These are phyloP conservation scores for Parauchenoglanis ngamensis DNA, from an alignment of 2,797 vertebrate species.

Conservation along the genomic window DNA sequence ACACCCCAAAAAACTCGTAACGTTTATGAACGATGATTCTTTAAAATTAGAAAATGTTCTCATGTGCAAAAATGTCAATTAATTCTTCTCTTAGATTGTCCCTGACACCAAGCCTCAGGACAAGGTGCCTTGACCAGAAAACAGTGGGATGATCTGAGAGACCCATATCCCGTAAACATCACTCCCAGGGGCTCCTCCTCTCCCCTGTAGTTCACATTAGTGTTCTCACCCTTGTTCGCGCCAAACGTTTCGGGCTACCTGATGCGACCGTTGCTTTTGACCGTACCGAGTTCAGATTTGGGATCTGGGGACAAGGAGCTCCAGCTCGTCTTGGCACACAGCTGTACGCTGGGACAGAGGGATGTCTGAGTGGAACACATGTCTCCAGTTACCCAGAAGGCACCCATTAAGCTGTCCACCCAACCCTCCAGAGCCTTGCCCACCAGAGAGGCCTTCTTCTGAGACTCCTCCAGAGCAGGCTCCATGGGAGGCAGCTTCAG, in stretches of 20 bases:
- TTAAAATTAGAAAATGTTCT: conserved; percentile 50
- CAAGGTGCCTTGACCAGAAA: conserved; percentile 28
- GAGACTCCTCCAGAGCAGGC: conserved; percentile 71
- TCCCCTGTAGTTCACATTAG: conserved; percentile 10
- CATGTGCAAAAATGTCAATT: conserved; percentile 72
- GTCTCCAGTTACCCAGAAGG: conserved; percentile 76
- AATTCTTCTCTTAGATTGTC: conserved; percentile 45
- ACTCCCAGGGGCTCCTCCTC: conserved; percentile 18
- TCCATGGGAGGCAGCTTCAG: conserved; percentile 84
- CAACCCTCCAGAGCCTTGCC: conserved; percentile 84
- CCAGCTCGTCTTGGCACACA: conserved; percentile 88
- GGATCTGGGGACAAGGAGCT: conserved; percentile 94
- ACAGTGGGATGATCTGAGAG: conserved; percentile 41
- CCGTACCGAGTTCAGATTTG: conserved; percentile 89
- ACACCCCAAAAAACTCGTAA: conserved; percentile 46
- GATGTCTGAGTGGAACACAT: conserved; percentile 73
- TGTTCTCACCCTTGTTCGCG: conserved; percentile 1
- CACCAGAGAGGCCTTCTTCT: conserved; percentile 73
- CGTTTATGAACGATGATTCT: conserved; percentile 45
- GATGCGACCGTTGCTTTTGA: conserved; percentile 89
- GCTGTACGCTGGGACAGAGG: conserved; percentile 77
- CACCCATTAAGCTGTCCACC: conserved; percentile 77
- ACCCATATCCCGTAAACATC: conserved; percentile 48
- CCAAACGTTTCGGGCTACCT: conserved; percentile 81
- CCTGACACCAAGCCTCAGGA: conserved; percentile 16